Evolutionary conservation across 2,888 invertebrate genomes (phyloP).

Genomic region (Cepaea hortensis): DNA sequence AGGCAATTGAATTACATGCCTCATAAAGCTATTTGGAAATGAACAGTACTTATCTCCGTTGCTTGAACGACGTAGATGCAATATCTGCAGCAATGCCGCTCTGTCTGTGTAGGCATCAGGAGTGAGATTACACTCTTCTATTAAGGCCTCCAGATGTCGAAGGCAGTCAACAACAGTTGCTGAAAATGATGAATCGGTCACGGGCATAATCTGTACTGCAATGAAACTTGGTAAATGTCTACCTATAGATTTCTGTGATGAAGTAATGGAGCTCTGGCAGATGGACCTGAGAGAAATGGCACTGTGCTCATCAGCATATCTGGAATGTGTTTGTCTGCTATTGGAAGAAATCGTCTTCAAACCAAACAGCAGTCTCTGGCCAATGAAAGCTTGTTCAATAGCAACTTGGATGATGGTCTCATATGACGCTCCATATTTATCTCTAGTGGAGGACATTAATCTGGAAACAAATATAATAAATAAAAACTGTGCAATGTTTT

Average conservation of each 20-base stretch:
- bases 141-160: neutral
- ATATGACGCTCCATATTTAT: neutral
- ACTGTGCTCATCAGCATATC: too few species aligned
- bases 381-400: constrained; percentile 26
- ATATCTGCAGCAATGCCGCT: neutral
- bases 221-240: neutral
- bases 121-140: neutral
- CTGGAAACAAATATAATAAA: neutral
- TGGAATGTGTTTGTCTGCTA: neutral
- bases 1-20: neutral
- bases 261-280: neutral
- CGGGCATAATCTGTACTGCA: constrained; percentile 22
- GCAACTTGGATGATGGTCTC: constrained; percentile 14
- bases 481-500: neutral
- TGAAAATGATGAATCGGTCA: neutral
- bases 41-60: neutral
- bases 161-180: constrained; percentile 22
- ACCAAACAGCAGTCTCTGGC: constrained; percentile 35
- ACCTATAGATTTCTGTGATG: neutral
- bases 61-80: neutral
- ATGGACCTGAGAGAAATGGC: constrained; percentile 8
- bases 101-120: neutral
- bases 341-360: neutral
- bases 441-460: neutral
- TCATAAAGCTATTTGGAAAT: neutral